Evolutionary conservation across 2,797 vertebrate genomes (phyloP), one percentile per base, ranked within the genome.

Genomic region (Melopsittacus undulatus): DNA sequence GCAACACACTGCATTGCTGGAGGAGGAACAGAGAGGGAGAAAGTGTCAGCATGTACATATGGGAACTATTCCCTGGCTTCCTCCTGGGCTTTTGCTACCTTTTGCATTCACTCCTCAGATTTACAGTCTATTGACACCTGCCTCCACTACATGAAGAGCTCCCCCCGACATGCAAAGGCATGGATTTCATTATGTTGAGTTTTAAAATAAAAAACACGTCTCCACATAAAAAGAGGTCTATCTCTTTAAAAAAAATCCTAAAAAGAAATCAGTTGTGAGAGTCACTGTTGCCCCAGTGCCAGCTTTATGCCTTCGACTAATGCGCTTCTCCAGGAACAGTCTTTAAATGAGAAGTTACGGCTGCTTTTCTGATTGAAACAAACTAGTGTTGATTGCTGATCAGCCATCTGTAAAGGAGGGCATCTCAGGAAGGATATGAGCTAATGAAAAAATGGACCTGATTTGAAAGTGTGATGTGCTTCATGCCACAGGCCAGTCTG

Each of bases 331-430:
- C 94, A 97, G 97, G 95, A 96, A 89, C 95, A 70, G 96, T 90
- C 97, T 97, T 95, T 97, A 98, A 97, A 97, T 97, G 97, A 97
- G 98, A 97, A 98, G 98, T 97, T 97, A 97, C 92, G 82, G 97
- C 97, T 94, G 95, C 97, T 94, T 92, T 93, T 96, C 97, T 98
- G 98, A 98, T 98, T 98, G 98, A 98, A 99, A 98, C 98, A 98
- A 99, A 99, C 98, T 98, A 97, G 98, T 98, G 97, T 98, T 99
- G 98, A 98, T 98, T 98, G 98, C 98, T 98, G 98, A 98, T 98
- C 98, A 98, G 98, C 98, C 98, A 98, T 98, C 98, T 99, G 98
- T 98, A 98, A 98, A 99, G 98, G 98, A 98, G 98, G 98, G 98
- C 98, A 98, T 97, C 97, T 97, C 95, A 69, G 97, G 96, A 97